Evolutionary conservation across 2,113 vertebrate species (phyloP).

Genomic region (Hystrix brachyura): DNA sequence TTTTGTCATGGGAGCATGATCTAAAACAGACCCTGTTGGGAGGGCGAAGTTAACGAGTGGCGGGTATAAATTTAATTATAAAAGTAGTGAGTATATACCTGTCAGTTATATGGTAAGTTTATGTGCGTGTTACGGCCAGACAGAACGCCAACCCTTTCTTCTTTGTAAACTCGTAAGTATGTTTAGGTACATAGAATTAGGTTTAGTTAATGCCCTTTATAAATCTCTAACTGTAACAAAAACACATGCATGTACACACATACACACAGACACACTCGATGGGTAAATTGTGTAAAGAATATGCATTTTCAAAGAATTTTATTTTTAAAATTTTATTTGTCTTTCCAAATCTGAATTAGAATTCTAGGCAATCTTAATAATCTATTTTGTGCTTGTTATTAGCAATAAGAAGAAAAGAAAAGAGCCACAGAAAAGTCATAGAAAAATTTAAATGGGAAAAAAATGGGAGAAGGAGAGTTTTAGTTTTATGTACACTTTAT

Average conservation of each 20-base stretch:
- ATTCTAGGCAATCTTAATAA: slow-evolving; percentile 23
- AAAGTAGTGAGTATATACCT: not conserved
- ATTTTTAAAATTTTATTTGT: not conserved
- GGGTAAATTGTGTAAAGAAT: slow-evolving; percentile 15
- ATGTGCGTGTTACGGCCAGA: not conserved
- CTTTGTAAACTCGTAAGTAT: not conserved
- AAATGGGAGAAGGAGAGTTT: not conserved
- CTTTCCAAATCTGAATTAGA: slow-evolving; percentile 42
- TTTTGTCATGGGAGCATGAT: slow-evolving; percentile 60
- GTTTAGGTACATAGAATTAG: not conserved
- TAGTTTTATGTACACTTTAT: not conserved
- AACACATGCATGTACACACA: not conserved
- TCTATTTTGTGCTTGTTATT: slow-evolving; percentile 39
- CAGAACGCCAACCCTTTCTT: not conserved
- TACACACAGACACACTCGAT: not conserved
- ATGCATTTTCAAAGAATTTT: not conserved
- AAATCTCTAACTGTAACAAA: slow-evolving; percentile 15
- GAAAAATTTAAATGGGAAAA: not conserved
- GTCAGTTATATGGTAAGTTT: not conserved
- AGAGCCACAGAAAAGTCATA: not conserved
- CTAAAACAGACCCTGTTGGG: slow-evolving; percentile 29
- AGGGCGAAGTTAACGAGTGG: not conserved
- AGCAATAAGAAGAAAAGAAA: not conserved
- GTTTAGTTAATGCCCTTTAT: not conserved
- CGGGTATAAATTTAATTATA: not conserved